These are phyloP conservation scores for Coregonus ussuriensis DNA, from an alignment of 2,797 vertebrate genomes.

Conservation along the genomic window DNA sequence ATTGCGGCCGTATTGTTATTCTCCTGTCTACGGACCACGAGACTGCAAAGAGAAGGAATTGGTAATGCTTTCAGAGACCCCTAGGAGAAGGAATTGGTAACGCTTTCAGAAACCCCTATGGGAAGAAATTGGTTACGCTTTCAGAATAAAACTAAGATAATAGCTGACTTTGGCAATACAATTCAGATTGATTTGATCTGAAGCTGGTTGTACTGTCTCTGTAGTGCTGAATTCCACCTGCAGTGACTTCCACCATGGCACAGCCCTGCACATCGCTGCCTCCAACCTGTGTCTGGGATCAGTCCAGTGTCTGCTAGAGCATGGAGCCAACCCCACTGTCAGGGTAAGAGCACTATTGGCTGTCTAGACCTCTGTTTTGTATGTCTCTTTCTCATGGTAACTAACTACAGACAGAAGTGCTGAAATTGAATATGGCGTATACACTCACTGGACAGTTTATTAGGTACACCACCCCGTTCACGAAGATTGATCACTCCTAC, in stretches of 20 bases:
- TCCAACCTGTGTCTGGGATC: slow-evolving; percentile 92
- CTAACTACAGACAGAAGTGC: too few relatives aligned
- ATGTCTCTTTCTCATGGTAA: not conserved
- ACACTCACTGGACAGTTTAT: too few relatives aligned
- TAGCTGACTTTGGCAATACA: not conserved
- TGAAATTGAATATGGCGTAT: too few relatives aligned
- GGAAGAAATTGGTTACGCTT: too few relatives aligned
- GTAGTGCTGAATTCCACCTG: slow-evolving; percentile 91
- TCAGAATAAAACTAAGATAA: not conserved
- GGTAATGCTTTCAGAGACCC: too few relatives aligned
- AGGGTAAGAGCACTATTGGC: slow-evolving; percentile 69
- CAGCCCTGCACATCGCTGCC: slow-evolving; percentile 91
- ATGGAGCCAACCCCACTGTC: slow-evolving; percentile 85
- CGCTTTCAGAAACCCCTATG: too few relatives aligned
- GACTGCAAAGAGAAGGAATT: too few relatives aligned
- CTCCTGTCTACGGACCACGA: not conserved
- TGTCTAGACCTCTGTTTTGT: not conserved
- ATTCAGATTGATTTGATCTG: not conserved
- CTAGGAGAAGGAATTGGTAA: too few relatives aligned
- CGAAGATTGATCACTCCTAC: too few relatives aligned
- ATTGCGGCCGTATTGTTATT: not conserved
- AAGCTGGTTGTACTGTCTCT: slow-evolving; percentile 19
- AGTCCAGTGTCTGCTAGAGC: slow-evolving; percentile 90
- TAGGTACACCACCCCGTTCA: too few relatives aligned
- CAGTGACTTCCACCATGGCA: slow-evolving; percentile 90